Evolutionary conservation across 2,113 vertebrate genomes (phyloP).

Genomic region (Epinephelus fuscoguttatus): DNA sequence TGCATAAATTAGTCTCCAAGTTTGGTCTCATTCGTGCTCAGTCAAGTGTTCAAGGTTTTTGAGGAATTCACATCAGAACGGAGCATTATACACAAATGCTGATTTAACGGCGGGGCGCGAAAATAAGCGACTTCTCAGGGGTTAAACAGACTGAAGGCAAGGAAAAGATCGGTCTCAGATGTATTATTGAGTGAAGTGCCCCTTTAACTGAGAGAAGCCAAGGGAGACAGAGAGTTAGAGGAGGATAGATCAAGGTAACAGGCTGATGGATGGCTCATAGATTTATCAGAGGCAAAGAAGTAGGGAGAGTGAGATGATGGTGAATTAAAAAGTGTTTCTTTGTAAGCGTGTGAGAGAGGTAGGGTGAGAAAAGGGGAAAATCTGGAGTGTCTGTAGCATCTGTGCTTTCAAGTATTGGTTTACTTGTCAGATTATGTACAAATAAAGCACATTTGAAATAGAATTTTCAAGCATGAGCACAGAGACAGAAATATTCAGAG

Average conservation of each 20-base stretch:
- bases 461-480: background rate
- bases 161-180: constrained; percentile 32
- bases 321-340: constrained; percentile 31
- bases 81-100: background rate
- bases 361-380: constrained; percentile 1
- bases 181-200: constrained; percentile 60
- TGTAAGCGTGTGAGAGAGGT: constrained; percentile 14
- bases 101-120: background rate
- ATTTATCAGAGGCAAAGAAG: constrained; percentile 47
- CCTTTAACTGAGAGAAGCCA: constrained; percentile 49
- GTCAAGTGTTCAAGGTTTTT: constrained; percentile 11
- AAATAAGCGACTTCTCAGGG: background rate
- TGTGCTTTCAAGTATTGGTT: constrained; percentile 17
- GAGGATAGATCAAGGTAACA: constrained; percentile 53
- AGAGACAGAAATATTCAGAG: background rate
- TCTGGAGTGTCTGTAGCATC: background rate
- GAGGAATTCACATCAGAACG: constrained; percentile 17
- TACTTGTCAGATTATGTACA: constrained; percentile 22
- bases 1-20: background rate
- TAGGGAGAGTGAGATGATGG: background rate
- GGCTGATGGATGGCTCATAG: constrained; percentile 44
- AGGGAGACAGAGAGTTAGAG: constrained; percentile 10
- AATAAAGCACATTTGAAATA: constrained; percentile 15
- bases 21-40: background rate
- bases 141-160: constrained; percentile 40